Base-by-base conservation (phyloP, 2,113 vertebrate species). In the Peromyscus californicus region DNA sequence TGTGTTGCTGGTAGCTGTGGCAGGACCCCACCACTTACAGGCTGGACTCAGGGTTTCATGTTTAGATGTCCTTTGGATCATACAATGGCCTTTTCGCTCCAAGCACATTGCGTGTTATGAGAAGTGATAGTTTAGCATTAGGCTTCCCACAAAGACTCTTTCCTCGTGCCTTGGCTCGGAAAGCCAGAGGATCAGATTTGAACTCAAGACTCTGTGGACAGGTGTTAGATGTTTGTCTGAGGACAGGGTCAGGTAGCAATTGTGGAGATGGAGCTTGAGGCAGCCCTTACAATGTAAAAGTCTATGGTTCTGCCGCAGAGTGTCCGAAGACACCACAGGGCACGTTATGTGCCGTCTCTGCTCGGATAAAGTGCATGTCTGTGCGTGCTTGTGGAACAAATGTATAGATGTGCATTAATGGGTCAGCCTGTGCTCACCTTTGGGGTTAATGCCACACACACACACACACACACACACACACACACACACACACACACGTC, bases 1-100 rank as follows among this genome's bases (percentile, higher is more conserved):
- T n/a, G 39, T 42, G 7, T 29, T 29, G 5, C 48, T 16, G 33
- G 21, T 0, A 5, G n/a, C n/a, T 0, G 0, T 3, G 7, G 31
- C 15, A 26, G 29, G 31, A 22, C 29, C 24, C 54, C n/a, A 15
- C 10, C n/a, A 19, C 1, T 16, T 4, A 15, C 15, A 39, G 21
- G 7, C 70, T n/a, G 3, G 21, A 22, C 16, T 67, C 59, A 29
- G 15, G 8, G 29, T 0, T 33, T 39, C 16, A 51, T 26, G 33
- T 17, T 42, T n/a, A 51, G 63, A 12, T 16, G 31, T 2, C 3
- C 12, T 9, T 24, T 59, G 16, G 7, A 11, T 3, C 6, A 0
- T 1, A 9, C 19, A 31, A 13, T 3, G 42, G 7, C 29, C 26
- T 69, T 76, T 39, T 39, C 8, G 36, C 10, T 19, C 12, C n/a